Percentiles rank a stretch among this genome's conserved stretches.
phyloP scores from a whole-genome alignment of 2,113 vertebrate genomes.

The Nerophis lumbriciformis region DNA sequence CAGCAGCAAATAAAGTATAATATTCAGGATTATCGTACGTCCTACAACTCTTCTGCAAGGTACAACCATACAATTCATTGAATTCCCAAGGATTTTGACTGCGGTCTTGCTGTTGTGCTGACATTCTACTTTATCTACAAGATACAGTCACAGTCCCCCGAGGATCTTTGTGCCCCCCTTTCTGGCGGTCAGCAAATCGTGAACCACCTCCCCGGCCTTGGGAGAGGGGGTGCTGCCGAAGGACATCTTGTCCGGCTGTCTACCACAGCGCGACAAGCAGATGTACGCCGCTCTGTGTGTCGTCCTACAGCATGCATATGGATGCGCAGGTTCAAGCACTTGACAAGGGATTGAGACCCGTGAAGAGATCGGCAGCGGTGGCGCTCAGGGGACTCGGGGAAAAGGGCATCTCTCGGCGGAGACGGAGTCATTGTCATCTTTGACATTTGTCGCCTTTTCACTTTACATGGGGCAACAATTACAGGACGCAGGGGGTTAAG shows the following conservation, averaged over 20 bases:
- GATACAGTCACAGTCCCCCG: slow-evolving; percentile 34
- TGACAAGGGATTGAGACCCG: slow-evolving; percentile 65
- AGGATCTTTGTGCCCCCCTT: slow-evolving; percentile 38
- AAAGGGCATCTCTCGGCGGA: slow-evolving; percentile 67
- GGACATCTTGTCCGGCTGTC: slow-evolving; percentile 57
- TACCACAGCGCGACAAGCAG: slow-evolving; percentile 47
- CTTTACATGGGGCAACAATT: slow-evolving; percentile 10
- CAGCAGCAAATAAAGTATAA: slow-evolving; percentile 34
- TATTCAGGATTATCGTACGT: not conserved
- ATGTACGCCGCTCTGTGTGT: slow-evolving; percentile 50
- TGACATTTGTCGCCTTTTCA: slow-evolving; percentile 67
- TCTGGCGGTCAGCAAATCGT: slow-evolving; percentile 55
- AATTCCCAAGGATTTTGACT: slow-evolving; percentile 27
- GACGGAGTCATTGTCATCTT: slow-evolving; percentile 64
- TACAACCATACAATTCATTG: not conserved
- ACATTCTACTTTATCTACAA: slow-evolving; percentile 40
- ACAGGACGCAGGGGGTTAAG: slow-evolving; percentile 5
- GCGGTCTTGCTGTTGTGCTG: slow-evolving; percentile 34
- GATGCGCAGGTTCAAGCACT: slow-evolving; percentile 68
- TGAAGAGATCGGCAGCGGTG: slow-evolving; percentile 50
- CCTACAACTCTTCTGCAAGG: too few species aligned
- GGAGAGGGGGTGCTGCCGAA: slow-evolving; percentile 26
- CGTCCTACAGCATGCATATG: slow-evolving; percentile 63
- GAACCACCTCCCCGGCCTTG: slow-evolving; percentile 36
- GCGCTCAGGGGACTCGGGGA: slow-evolving; percentile 42